phyloP scores from a whole-genome alignment of 2,113 vertebrate species.

The Macaca nemestrina region DNA sequence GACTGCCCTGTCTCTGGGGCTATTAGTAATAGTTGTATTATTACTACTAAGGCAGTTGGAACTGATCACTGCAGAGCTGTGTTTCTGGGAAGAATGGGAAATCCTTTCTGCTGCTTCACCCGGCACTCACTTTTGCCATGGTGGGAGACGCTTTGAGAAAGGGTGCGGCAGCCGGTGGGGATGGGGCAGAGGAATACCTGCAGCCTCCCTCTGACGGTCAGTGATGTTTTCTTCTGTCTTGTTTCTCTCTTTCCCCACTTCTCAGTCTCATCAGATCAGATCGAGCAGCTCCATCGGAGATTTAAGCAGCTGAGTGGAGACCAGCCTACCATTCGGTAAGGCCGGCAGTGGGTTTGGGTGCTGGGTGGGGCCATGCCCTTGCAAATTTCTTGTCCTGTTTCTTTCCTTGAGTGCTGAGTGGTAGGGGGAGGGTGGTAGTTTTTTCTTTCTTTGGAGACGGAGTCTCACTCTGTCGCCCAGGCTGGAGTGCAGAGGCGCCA shows the following conservation, averaged over 20 bases:
- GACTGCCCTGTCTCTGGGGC: fast-evolving
- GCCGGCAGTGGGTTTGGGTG: fast-evolving
- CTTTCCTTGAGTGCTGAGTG: fast-evolving
- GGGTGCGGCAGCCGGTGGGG: fast-evolving
- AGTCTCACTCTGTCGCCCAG: no score
- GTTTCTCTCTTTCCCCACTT: neutral
- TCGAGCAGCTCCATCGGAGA: constrained; percentile 90
- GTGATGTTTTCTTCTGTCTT: neutral
- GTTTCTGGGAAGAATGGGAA: fast-evolving
- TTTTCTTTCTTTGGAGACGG: no score
- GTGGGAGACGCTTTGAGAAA: neutral
- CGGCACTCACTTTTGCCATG: fast-evolving
- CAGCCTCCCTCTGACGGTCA: neutral
- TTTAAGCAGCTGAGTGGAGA: constrained; percentile 91
- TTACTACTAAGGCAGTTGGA: neutral
- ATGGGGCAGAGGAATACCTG: neutral
- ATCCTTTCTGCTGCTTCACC: neutral
- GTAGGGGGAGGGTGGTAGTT: no score
- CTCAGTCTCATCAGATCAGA: constrained; percentile 93
- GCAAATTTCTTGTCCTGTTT: fast-evolving
- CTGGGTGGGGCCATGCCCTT: fast-evolving
- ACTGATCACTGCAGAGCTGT: fast-evolving
- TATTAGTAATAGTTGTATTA: fast-evolving
- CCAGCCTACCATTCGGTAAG: constrained; percentile 90
- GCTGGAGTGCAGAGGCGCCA: no score